Evolutionary conservation across 23 tunicate species (phyloP), one percentile per base, ranked within the genome.

Genomic region (Clavelina lepadiformis): DNA sequence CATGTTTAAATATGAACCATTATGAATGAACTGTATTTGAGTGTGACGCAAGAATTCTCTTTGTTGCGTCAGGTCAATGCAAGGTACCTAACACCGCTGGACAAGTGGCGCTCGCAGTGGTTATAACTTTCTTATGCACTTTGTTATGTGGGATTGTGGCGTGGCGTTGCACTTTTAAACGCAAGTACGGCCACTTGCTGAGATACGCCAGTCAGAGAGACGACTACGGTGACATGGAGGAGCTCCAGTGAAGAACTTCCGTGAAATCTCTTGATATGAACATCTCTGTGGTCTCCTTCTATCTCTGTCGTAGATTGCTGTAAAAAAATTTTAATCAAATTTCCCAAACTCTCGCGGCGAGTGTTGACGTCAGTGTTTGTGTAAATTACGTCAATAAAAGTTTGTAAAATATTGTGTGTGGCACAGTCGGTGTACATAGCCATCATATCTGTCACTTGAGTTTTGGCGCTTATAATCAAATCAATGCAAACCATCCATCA

Each of bases 71-170:
- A 52, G 20, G 64, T 23, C 49, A 41, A 8, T 41, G 13, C 49
- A 41, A 41, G 49, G 11, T 41, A 15, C 11, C 49, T 41, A 15
- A 41, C 49, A 41, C 49, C 15, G 72, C 57, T 66, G 72, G 72
- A 25, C 46, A 46, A 28, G 29, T 66, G 5, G 72, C 72, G 33
- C 72, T 66, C 19, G 29, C 46, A 7, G 73, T 72, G 18, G 24
- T 72, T 20, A 35, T 81, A 36, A 81, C 88, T 20, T 70, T 66
- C 44, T 15, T 81, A 2, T 54, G 25, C 25, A 81, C 78, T 6
- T 20, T 33, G 19, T 31, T 81, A 13, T 29, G 65, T 3, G 58
- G 71, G 8, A 20, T 65, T 32, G 28, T 81, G 19, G 65, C 49
- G 21, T 62, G 73, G 71, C 49, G 71, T 19, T 81, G 88, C 49